phyloP scores from a whole-genome alignment of 2,113 vertebrate genomes.

The Globicephala melas region DNA sequence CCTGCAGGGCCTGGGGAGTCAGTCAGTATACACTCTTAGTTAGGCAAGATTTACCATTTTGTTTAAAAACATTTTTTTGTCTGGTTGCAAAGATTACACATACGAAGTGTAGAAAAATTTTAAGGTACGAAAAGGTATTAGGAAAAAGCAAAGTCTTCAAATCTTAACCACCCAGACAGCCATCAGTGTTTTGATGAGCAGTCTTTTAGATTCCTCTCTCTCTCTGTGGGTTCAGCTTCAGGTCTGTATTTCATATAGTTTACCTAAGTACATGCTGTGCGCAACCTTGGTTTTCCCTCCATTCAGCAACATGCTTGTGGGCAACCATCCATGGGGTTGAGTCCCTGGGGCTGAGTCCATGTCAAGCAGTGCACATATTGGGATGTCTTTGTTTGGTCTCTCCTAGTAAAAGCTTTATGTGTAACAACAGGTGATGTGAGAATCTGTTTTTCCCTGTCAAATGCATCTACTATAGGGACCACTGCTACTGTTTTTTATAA shows the following conservation, averaged over 20 bases:
- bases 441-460: not conserved
- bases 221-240: rapidly evolving
- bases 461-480: not conserved
- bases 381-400: not conserved
- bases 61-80: not conserved
- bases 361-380: rapidly evolving
- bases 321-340: not conserved
- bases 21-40: not conserved
- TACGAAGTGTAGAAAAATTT: not conserved
- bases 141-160: not conserved
- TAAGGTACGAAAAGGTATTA: not conserved
- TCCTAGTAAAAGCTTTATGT: not conserved
- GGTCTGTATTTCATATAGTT: rapidly evolving
- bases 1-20: not conserved
- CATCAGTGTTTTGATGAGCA: rapidly evolving
- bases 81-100: not conserved
- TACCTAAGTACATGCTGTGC: rapidly evolving
- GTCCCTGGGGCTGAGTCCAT: not conserved
- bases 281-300: not conserved
- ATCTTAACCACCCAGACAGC: not conserved
- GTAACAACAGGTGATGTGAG: not conserved
- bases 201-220: not conserved
- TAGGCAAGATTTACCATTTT: not conserved
- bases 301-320: rapidly evolving
- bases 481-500: not conserved